Conservation (phyloP, 2,888 invertebrate species). For the Luperina nickerlii region DNA sequence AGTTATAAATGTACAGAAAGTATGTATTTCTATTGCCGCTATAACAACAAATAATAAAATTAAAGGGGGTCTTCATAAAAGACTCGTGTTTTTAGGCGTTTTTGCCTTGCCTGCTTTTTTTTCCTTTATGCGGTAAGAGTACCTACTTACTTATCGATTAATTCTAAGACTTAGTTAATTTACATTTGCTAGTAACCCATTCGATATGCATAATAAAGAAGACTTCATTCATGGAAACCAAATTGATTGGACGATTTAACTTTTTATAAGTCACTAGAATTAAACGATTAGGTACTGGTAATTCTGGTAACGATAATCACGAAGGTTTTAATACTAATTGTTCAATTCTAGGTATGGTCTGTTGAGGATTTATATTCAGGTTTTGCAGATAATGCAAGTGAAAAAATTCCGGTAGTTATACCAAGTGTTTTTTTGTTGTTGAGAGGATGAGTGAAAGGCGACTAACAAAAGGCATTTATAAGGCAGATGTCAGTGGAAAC, state of each 20-base stretch:
- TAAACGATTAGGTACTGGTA: not conserved
- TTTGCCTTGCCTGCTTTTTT: not conserved
- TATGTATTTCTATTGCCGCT: not conserved
- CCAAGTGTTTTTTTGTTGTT: not conserved
- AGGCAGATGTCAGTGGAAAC: too few species aligned
- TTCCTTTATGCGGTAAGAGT: too few species aligned
- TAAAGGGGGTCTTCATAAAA: not conserved
- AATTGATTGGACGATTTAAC: not conserved
- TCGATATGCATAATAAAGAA: conserved; percentile 13
- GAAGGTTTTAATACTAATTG: not conserved
- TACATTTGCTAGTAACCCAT: not conserved
- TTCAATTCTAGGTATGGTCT: not conserved
- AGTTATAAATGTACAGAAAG: not conserved
- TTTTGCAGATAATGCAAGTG: not conserved
- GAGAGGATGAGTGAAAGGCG: not conserved
- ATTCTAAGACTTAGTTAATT: conserved; percentile 6
- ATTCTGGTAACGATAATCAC: not conserved
- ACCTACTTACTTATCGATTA: not conserved
- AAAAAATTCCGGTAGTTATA: not conserved
- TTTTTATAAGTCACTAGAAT: not conserved
- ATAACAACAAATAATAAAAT: not conserved
- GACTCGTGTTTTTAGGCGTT: not conserved
- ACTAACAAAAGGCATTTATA: not conserved
- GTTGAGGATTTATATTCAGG: not conserved
- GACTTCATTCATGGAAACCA: conserved; percentile 5